Percentiles rank a stretch among this genome's conserved stretches.
phyloP scores from a whole-genome alignment of 2,888 invertebrate genomes.

The Pseudococcus jackbeardsleyi region DNA sequence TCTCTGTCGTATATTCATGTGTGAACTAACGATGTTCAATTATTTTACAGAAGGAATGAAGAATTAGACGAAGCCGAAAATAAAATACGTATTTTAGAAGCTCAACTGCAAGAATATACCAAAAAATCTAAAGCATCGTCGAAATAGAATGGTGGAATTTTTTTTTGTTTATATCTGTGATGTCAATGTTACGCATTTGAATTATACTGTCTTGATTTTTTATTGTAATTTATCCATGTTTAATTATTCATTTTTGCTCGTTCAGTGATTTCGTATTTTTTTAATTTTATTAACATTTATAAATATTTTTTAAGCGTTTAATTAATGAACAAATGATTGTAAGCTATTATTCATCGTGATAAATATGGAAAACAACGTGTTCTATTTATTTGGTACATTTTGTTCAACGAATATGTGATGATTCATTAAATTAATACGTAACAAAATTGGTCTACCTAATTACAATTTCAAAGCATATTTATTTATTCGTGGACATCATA shows the following conservation, averaged over 20 bases:
- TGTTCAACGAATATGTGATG: neutral
- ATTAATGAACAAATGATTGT: neutral
- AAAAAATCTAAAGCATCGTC: neutral
- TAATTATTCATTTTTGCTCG: neutral
- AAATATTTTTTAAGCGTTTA: constrained; percentile 6
- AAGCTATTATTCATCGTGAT: neutral
- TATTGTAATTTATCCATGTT: neutral
- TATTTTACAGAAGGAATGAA: neutral
- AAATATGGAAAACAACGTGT: neutral
- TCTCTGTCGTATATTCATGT: neutral
- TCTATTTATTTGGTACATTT: neutral
- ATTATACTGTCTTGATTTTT: neutral
- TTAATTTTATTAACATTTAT: neutral
- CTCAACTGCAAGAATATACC: neutral
- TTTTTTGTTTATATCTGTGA: neutral
- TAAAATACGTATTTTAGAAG: neutral
- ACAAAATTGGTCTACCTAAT: neutral
- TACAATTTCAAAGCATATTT: neutral
- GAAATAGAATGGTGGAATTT: neutral
- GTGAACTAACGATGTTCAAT: neutral
- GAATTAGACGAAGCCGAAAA: constrained; percentile 5
- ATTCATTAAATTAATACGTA: neutral
- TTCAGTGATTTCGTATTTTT: neutral
- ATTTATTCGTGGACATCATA: neutral
- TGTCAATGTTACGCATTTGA: neutral